Evolutionary conservation across 2,888 invertebrate genomes (phyloP), one percentile per base, ranked within the genome.

Genomic region (Acleris sparsana): DNA sequence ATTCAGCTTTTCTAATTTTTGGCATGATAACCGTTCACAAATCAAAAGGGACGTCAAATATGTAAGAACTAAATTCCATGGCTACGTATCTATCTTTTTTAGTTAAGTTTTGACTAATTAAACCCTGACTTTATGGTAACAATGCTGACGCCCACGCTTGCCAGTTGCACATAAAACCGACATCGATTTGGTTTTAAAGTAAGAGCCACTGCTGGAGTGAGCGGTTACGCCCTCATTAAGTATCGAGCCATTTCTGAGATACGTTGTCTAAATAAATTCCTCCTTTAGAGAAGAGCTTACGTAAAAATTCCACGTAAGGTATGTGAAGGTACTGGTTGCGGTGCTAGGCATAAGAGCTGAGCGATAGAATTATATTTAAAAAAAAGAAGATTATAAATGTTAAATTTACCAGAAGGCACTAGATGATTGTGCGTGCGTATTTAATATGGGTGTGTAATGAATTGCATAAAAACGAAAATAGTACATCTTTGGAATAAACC

Each of bases 241-340:
- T 76, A 80, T 84, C 77, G 78, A 77, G 77, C 79, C 75, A 78
- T 80, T 84, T 82, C 79, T 80, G 58, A 62, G 58, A 63, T 67
- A 82, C 75, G 82, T 84, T 84, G 83, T 83, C 76, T 79, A 87
- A 88, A 88, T 88, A 87, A 85, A 88, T 85, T 88, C 80, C 80
- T 80, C 78, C 71, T 82, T 84, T 83, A 85, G 83, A 75, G 82
- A 78, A 79, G 74, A 77, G 80, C 81, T 90, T 86, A 87, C 88
- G 88, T 90, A 91, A 91, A 91, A 89, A 87, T 85, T 89, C 88
- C 89, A 91, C 91, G 89, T 90, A 86, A 85, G 81, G 81, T 80
- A 78, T 85, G 81, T 80, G 74, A 73, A 71, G 71, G 78, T 75
- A 79, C 70, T 73, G 70, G n/a, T 43, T 68, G 57, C 52, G 71